Conservation (phyloP, 2,113 vertebrate genomes). For the Salvelinus namaycush region DNA sequence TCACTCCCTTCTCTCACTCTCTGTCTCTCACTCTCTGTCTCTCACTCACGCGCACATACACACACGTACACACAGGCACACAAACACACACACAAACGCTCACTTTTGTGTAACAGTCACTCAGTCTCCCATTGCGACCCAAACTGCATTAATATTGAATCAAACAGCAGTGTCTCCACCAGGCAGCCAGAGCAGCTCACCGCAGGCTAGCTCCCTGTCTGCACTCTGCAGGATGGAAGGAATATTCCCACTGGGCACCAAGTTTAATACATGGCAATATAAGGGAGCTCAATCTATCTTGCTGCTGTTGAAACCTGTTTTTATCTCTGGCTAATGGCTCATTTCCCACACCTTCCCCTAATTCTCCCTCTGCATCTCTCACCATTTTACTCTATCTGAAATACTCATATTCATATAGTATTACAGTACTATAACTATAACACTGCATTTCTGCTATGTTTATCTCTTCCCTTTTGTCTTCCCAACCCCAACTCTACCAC, state of each 20-base stretch:
- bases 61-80: constrained; percentile 35
- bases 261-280: constrained; percentile 72
- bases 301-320: constrained; percentile 51
- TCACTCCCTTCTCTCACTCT: constrained; percentile 23
- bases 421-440: too few species aligned
- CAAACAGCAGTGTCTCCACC: constrained; percentile 73
- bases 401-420: constrained; percentile 45
- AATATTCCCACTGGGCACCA: constrained; percentile 75
- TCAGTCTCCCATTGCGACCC: constrained; percentile 73
- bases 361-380: constrained; percentile 24
- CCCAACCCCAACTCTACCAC: constrained; percentile 33
- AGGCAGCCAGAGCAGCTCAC: constrained; percentile 60
- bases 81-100: constrained; percentile 62
- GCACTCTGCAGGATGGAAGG: constrained; percentile 75
- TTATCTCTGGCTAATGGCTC: constrained; percentile 56
- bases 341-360: constrained; percentile 33
- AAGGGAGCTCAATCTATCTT: constrained; percentile 56
- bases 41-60: neutral
- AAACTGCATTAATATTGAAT: constrained; percentile 85
- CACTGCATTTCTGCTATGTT: constrained; percentile 64
- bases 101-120: constrained; percentile 75
- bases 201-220: constrained; percentile 75
- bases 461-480: constrained; percentile 54
- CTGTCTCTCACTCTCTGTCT: neutral
- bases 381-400: constrained; percentile 10